phyloP scores from a whole-genome alignment of 2,113 vertebrate species.

The Montifringilla adamsi region DNA sequence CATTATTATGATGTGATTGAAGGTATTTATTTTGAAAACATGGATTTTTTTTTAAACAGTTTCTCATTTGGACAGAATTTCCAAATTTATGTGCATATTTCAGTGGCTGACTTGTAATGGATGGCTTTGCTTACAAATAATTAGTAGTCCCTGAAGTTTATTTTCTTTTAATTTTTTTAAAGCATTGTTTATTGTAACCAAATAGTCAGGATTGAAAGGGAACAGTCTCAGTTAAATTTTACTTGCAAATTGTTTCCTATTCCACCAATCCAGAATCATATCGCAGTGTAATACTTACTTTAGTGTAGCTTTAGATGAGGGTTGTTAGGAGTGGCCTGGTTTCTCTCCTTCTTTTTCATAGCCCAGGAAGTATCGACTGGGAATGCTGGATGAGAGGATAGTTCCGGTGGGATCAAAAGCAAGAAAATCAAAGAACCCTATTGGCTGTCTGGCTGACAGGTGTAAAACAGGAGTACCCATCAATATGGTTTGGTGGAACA shows the following conservation, averaged over 20 bases:
- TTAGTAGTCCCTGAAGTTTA: background rate
- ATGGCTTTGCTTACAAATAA: conserved; percentile 14
- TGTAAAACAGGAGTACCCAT: conserved; percentile 83
- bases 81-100: background rate
- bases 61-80: background rate
- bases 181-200: background rate
- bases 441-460: conserved; percentile 82
- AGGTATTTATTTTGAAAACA: conserved; percentile 21
- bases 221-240: conserved; percentile 68
- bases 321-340: conserved; percentile 82
- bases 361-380: conserved; percentile 83
- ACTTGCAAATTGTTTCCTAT: conserved; percentile 73
- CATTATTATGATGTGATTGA: conserved; percentile 37
- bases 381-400: conserved; percentile 84
- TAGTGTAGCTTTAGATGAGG: conserved; percentile 72
- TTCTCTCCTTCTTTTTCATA: conserved; percentile 81
- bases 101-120: conserved; percentile 14
- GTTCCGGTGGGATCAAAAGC: conserved; percentile 82
- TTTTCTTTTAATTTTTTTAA: background rate
- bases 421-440: conserved; percentile 82
- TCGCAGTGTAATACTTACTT: background rate
- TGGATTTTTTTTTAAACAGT: background rate
- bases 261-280: conserved; percentile 60
- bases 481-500: conserved; percentile 86
- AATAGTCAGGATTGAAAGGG: conserved; percentile 47